These are phyloP conservation scores for Sebastolobus altivelis DNA, from an alignment of 2,797 vertebrate species.

Conservation along the genomic window DNA sequence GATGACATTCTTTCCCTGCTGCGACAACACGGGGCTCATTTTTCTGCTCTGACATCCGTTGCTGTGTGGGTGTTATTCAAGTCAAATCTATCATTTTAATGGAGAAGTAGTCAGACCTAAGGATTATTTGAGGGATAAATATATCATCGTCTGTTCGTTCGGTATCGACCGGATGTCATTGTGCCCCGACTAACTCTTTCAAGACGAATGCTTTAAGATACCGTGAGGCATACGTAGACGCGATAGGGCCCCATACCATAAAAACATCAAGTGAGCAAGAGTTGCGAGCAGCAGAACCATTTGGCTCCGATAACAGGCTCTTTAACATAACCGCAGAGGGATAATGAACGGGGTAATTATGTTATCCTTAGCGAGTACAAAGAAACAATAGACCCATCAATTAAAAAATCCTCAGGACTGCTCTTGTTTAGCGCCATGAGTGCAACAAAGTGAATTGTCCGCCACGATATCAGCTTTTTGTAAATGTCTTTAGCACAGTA, in stretches of 20 bases:
- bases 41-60: slow-evolving; percentile 79
- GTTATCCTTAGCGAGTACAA: slow-evolving; percentile 70
- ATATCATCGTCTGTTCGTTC: slow-evolving; percentile 77
- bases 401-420: slow-evolving; percentile 71
- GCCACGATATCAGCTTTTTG: slow-evolving; percentile 69
- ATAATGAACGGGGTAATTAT: slow-evolving; percentile 76
- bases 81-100: slow-evolving; percentile 87
- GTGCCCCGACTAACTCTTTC: slow-evolving; percentile 73
- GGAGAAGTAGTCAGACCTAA: slow-evolving; percentile 83
- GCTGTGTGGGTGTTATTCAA: slow-evolving; percentile 82
- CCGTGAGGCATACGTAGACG: slow-evolving; percentile 53
- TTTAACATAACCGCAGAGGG: slow-evolving; percentile 74
- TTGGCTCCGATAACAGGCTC: slow-evolving; percentile 69
- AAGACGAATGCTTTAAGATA: slow-evolving; percentile 69
- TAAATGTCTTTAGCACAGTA: slow-evolving; percentile 68
- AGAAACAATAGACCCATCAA: slow-evolving; percentile 76
- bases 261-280: slow-evolving; percentile 48
- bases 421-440: slow-evolving; percentile 68
- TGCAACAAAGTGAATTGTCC: slow-evolving; percentile 75
- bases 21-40: slow-evolving; percentile 81
- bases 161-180: slow-evolving; percentile 76
- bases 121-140: slow-evolving; percentile 85
- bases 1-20: slow-evolving; percentile 83
- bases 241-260: slow-evolving; percentile 34
- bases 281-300: slow-evolving; percentile 34